Evolutionary conservation across 2,888 invertebrate species (phyloP).

Genomic region (Acanthococcus lagerstroemiae): DNA sequence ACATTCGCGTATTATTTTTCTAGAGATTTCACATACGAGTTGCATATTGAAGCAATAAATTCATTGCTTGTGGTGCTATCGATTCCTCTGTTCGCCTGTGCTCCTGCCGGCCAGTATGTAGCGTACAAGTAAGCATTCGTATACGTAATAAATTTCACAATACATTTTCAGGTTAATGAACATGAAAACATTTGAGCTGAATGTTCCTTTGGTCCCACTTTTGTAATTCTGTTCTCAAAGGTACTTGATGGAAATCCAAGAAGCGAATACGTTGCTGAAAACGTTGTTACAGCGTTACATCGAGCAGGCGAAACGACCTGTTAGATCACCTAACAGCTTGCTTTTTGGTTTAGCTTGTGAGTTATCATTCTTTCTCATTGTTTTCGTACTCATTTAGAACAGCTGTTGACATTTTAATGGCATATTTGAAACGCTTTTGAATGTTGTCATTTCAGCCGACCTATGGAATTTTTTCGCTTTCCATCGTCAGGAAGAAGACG

Average conservation of each 20-base stretch:
- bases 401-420: background rate
- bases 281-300: constrained; percentile 68
- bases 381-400: background rate
- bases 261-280: constrained; percentile 46
- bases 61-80: constrained; percentile 77
- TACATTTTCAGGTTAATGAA: too few relatives aligned
- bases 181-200: too few relatives aligned
- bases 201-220: too few relatives aligned
- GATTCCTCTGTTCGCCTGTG: constrained; percentile 70
- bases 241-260: constrained; percentile 35
- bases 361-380: background rate
- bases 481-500: constrained; percentile 43
- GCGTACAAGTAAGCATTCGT: constrained; percentile 50
- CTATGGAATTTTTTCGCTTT: constrained; percentile 74
- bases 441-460: constrained; percentile 47
- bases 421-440: constrained; percentile 1
- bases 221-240: too few relatives aligned
- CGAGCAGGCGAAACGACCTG: constrained; percentile 49
- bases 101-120: constrained; percentile 56
- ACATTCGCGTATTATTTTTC: too few relatives aligned
- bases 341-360: constrained; percentile 64
- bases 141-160: background rate
- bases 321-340: constrained; percentile 57
- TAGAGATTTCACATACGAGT: constrained; percentile 70
- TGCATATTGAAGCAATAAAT: constrained; percentile 81